Conservation (phyloP, 2,797 vertebrate genomes). For the Helarctos malayanus region DNA sequence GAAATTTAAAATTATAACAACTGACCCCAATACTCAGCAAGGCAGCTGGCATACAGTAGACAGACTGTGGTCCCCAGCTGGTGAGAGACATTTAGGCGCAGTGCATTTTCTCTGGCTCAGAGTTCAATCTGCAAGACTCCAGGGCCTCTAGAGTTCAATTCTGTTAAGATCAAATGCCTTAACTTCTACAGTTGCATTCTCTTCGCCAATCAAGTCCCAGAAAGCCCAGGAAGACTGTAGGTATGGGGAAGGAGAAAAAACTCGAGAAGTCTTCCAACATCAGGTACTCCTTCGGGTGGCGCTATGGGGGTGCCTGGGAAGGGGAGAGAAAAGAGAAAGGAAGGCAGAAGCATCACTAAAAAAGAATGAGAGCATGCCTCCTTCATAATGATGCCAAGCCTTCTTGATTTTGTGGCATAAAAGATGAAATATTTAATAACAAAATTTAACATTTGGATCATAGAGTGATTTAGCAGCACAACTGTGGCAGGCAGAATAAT, state of each 20-base stretch:
- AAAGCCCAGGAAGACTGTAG: background rate
- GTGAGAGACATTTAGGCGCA: background rate
- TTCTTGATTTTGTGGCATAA: background rate
- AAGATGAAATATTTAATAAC: background rate
- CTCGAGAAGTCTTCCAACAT: background rate
- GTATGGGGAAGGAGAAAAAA: background rate
- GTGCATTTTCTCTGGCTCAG: background rate
- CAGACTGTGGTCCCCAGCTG: background rate
- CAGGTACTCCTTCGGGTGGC: background rate
- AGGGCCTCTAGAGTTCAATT: background rate
- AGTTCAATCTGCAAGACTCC: background rate
- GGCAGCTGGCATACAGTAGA: background rate
- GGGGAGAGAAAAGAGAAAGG: background rate
- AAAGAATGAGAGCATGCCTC: background rate
- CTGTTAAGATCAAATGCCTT: background rate
- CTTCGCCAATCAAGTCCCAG: background rate
- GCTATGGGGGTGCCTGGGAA: background rate
- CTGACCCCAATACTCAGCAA: background rate
- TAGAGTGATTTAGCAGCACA: background rate
- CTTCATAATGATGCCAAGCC: background rate
- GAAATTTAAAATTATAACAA: constrained; percentile 4
- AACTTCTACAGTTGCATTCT: background rate
- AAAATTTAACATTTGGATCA: background rate
- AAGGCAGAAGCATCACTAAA: background rate
- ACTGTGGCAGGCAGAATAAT: background rate